Evolutionary conservation across 1,140 invertebrate genomes (phyloP), one percentile per base, ranked within the genome.

Genomic region (Aleiodes sp.): DNA sequence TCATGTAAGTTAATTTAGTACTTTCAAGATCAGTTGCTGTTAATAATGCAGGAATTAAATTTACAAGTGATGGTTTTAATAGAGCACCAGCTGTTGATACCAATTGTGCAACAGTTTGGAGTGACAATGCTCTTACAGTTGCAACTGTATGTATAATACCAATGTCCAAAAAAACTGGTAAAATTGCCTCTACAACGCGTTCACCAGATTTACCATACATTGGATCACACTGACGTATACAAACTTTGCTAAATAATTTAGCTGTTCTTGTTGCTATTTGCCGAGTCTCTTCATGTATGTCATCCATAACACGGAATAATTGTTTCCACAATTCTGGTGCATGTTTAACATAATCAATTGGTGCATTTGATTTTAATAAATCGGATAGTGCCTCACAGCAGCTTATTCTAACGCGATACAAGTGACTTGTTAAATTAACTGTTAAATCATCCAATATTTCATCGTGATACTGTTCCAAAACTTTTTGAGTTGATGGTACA

Each of bases 381-480:
- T 98, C 95, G 41, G 92, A 87, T 0, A 98, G 87, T 2, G 95
- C 96, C 65, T 93, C 86, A 82, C 96, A 98, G 82, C 93, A 95
- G 41, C 96, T 97, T 80, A 96, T 95, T 66, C 96, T 88, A 3
- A 97, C 93, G 56, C 96, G 88, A 93, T 95, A 98, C 79, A 96
- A 92, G 57, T 88, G 88, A 67, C 92, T 91, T 0, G 93, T 96
- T 52, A 98, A 82, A 87, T 97, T 96, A 10, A 87, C 86, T 8
- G 92, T 85, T 14, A 98, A 78, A 85, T 98, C 96, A 39, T 89
- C 87, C 28, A 97, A 79, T 72, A 98, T 98, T 81, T 96, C 92
- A 80, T 93, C 91, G 78, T 96, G 92, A 83, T 96, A 97, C 74
- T 91, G 90, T 79, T 97, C 95, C 0, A 96, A 87, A 16, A 92